These are phyloP conservation scores for Acrobasis repandana DNA, from an alignment of 2,888 invertebrate species.

Conservation along the genomic window DNA sequence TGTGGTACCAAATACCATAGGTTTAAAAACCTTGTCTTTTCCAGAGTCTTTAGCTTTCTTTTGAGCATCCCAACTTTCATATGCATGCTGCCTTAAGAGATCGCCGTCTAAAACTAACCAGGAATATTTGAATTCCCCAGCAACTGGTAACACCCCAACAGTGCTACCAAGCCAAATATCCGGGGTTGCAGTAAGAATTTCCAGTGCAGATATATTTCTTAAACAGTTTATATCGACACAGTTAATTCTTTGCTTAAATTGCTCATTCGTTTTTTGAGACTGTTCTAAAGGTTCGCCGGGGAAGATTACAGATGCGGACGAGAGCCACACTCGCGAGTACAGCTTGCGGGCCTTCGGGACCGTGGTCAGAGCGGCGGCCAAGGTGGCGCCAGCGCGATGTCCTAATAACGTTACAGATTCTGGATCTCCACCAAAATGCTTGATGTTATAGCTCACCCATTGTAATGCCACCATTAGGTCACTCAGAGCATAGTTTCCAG, in stretches of 20 bases:
- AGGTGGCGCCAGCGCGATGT: slow-evolving; percentile 92
- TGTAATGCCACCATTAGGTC: slow-evolving; percentile 89
- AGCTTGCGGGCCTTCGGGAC: slow-evolving; percentile 84
- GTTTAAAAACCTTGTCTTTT: slow-evolving; percentile 70
- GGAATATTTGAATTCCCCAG: slow-evolving; percentile 85
- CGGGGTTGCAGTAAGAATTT: slow-evolving; percentile 87
- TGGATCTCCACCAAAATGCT: slow-evolving; percentile 92
- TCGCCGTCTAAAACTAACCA: slow-evolving; percentile 91
- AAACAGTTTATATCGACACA: slow-evolving; percentile 84
- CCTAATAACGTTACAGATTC: slow-evolving; percentile 91
- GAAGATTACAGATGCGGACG: slow-evolving; percentile 89
- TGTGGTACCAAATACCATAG: slow-evolving; percentile 88
- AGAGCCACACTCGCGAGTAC: slow-evolving; percentile 90
- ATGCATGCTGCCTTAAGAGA: slow-evolving; percentile 86
- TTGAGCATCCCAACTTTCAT: slow-evolving; percentile 84
- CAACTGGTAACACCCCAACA: slow-evolving; percentile 84
- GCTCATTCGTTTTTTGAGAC: slow-evolving; percentile 84
- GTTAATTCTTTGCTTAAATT: slow-evolving; percentile 82
- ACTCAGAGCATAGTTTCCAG: slow-evolving; percentile 93
- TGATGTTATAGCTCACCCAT: slow-evolving; percentile 92
- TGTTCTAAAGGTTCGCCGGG: slow-evolving; percentile 85
- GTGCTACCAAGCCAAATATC: slow-evolving; percentile 86
- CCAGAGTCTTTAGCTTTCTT: slow-evolving; percentile 63
- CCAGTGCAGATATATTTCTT: slow-evolving; percentile 73
- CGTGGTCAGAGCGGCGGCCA: slow-evolving; percentile 89